Conservation (phyloP, 2,797 vertebrate genomes). For the Clarias laeviceps region DNA sequence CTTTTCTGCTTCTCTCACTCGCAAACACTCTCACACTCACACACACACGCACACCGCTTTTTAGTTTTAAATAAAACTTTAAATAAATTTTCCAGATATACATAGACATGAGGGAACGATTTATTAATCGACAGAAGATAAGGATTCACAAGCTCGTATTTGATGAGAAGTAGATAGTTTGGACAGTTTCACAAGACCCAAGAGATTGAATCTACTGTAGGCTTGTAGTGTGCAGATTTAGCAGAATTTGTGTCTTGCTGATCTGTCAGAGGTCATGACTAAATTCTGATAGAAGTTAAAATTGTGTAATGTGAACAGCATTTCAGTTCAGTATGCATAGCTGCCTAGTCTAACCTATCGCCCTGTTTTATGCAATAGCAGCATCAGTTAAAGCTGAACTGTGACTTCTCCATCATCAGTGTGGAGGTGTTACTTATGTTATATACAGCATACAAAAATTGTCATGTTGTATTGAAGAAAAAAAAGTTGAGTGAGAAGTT, state of each 20-base stretch:
- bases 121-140: background rate
- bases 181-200: background rate
- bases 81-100: too few species aligned
- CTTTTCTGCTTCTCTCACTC: constrained; percentile 49
- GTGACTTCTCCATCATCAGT: background rate
- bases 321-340: background rate
- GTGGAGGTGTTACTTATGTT: background rate
- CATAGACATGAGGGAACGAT: background rate
- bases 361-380: background rate
- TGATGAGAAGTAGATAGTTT: background rate
- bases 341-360: background rate
- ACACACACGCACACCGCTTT: background rate
- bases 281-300: background rate
- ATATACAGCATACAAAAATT: background rate
- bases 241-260: background rate
- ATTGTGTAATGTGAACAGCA: background rate
- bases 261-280: background rate
- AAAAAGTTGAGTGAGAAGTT: background rate
- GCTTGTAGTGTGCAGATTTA: background rate
- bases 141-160: background rate
- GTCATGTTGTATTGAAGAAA: background rate
- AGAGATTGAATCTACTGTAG: background rate
- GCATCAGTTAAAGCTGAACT: background rate
- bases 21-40: background rate
- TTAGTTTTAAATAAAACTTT: background rate